phyloP scores from a whole-genome alignment of 1,140 invertebrate genomes.

The Drosophila ironensis region DNA sequence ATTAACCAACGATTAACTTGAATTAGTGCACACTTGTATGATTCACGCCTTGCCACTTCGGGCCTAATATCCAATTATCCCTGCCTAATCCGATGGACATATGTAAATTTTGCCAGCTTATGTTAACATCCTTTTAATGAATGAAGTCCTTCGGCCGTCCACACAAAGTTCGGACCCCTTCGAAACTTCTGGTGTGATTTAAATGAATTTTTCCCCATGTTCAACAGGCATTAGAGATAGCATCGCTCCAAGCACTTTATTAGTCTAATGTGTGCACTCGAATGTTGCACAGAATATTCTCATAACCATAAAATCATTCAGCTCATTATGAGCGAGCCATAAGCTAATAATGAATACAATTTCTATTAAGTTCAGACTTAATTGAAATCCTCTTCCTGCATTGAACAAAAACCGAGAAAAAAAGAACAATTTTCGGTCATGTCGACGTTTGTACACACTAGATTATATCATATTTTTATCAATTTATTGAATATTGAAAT shows the following conservation, averaged over 20 bases:
- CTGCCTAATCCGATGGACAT: conserved; percentile 28
- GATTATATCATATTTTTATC: too few species aligned
- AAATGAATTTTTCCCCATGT: conserved; percentile 27
- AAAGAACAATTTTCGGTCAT: too few species aligned
- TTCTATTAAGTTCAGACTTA: conserved; percentile 27
- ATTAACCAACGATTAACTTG: conserved; percentile 12
- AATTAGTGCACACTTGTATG: conserved; percentile 2
- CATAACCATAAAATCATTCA: conserved; percentile 28
- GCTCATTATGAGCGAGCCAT: conserved; percentile 33
- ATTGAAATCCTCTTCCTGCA: conserved; percentile 27
- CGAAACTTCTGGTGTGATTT: background rate
- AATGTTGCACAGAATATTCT: conserved; percentile 19
- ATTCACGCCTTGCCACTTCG: conserved; percentile 35
- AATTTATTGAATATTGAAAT: too few species aligned
- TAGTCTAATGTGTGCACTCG: conserved; percentile 14
- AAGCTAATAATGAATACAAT: conserved; percentile 44
- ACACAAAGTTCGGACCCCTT: background rate
- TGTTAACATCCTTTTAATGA: conserved; percentile 30
- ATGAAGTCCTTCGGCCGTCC: conserved; percentile 13
- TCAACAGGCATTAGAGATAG: conserved; percentile 3
- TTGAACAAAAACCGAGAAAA: too few species aligned
- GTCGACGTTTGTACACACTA: too few species aligned
- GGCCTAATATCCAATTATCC: conserved; percentile 31
- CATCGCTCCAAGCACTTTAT: conserved; percentile 19
- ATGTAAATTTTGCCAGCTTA: conserved; percentile 30